A percentile compares a stretch with the other conserved stretches of the same genome.
These are phyloP conservation scores for Mantis religiosa DNA, from an alignment of 2,888 invertebrate species.

Conservation along the genomic window DNA sequence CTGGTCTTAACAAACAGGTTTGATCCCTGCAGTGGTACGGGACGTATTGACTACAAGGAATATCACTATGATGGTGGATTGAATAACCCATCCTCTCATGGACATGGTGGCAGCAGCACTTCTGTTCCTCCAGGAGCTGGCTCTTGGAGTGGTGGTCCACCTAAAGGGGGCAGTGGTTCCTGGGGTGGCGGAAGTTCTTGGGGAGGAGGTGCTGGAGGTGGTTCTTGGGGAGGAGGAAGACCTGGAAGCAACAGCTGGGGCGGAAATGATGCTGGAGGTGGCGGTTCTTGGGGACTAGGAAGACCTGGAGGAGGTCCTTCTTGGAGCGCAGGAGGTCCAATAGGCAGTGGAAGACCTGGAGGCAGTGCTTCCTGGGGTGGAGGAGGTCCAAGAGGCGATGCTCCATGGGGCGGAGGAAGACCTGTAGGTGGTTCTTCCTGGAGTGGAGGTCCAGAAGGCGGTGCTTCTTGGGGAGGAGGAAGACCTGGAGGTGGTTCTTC, in stretches of 20 bases:
- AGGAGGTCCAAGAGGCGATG: neutral
- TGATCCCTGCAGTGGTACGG: slow-evolving; percentile 9
- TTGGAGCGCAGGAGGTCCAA: neutral
- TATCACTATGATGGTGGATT: slow-evolving; percentile 19
- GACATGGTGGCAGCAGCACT: neutral
- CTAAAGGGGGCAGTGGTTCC: neutral
- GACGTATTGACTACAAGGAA: slow-evolving; percentile 21
- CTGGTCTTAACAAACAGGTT: neutral
- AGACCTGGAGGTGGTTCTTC: neutral
- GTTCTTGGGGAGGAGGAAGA: neutral
- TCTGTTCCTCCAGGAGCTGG: neutral
- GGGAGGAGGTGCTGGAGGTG: neutral
- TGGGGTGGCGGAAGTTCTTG: neutral
- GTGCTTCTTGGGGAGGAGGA: neutral
- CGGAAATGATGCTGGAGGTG: neutral
- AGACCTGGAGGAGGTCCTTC: neutral
- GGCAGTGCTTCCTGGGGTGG: neutral
- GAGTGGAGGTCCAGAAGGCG: neutral
- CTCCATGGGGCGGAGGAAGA: neutral
- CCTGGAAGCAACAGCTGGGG: neutral
- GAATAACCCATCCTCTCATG: neutral
- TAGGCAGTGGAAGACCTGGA: neutral
- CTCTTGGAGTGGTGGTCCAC: neutral
- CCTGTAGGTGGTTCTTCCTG: neutral
- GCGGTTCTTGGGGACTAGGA: neutral